Evolutionary conservation across 2,888 invertebrate genomes (phyloP), one percentile per base, ranked within the genome.

Genomic region (Orthosia incerta): DNA sequence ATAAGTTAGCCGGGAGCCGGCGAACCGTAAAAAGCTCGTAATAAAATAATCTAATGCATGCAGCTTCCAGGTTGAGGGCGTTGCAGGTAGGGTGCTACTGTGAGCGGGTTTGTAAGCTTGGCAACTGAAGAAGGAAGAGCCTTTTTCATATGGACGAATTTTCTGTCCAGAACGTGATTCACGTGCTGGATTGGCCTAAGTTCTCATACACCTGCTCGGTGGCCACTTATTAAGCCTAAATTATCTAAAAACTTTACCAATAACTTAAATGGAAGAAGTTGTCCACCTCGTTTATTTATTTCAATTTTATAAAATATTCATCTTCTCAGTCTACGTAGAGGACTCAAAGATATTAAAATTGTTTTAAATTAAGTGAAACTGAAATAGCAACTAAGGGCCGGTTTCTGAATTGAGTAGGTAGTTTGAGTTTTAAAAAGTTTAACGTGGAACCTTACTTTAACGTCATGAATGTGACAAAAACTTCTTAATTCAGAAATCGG

Each of bases 31-130:
- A 70, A 84, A 74, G 60, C 48, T 55, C 50, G 71, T 68, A 68
- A 77, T 75, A 73, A 84, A 84, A 84, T 72, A 84, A 84, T 68
- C 72, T 71, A 71, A 74, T 68, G 76, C 81, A 62, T 72, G 65
- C 73, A 64, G 79, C 62, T 64, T 71, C 70, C 71, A 67, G 74
- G 74, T 74, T 15, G 46, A 50, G 61, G 64, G 20, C 31, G n/a
- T 20, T 18, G 9, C 4, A 55, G 72, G 51, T 20, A 1, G 15
- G 45, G 64, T 59, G 64, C 18, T 16, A 31, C n/a, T 70, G 69
- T 3, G 15, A 64, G 80, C 83, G 51, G 31, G 64, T 7, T 26
- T 16, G 4, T 7, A 18, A 45, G 2, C 9, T 4, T 5, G 45
- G 4, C 23, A 16, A 39, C 39, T 50, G 4, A 18, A 31, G 13